phyloP scores from a whole-genome alignment of 2,113 vertebrate genomes.

The Oostethus manadensis region DNA sequence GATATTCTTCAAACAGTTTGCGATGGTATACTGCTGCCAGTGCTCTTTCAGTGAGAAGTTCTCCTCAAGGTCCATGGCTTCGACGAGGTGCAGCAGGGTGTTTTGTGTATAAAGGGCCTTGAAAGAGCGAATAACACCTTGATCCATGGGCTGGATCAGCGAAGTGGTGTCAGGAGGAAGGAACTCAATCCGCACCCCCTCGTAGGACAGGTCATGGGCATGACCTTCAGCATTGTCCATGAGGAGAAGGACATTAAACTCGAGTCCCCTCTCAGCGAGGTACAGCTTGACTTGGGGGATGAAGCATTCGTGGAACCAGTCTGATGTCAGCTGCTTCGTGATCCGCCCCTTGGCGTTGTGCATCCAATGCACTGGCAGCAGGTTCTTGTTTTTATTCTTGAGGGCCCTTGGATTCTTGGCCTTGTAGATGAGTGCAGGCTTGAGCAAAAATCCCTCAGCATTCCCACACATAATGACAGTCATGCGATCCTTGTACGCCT shows the following conservation, averaged over 20 bases:
- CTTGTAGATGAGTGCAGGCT: neutral
- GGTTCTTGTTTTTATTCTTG: neutral
- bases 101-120: neutral
- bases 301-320: neutral
- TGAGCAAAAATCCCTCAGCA: neutral
- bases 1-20: neutral
- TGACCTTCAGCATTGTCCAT: neutral
- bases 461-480: constrained; percentile 1
- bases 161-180: neutral
- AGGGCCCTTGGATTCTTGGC: neutral
- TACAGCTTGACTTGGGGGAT: neutral
- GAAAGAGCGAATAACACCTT: neutral
- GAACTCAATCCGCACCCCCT: neutral
- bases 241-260: neutral
- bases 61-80: neutral
- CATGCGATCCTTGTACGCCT: neutral
- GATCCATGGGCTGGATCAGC: neutral
- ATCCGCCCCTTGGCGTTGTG: neutral
- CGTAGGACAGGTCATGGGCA: neutral
- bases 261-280: neutral
- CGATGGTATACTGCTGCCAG: neutral
- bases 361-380: neutral
- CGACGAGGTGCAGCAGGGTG: neutral
- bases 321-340: neutral
- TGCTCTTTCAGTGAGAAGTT: neutral